These are phyloP conservation scores for Nansenia antarctica DNA, from an alignment of 2,113 vertebrate species.

Conservation along the genomic window DNA sequence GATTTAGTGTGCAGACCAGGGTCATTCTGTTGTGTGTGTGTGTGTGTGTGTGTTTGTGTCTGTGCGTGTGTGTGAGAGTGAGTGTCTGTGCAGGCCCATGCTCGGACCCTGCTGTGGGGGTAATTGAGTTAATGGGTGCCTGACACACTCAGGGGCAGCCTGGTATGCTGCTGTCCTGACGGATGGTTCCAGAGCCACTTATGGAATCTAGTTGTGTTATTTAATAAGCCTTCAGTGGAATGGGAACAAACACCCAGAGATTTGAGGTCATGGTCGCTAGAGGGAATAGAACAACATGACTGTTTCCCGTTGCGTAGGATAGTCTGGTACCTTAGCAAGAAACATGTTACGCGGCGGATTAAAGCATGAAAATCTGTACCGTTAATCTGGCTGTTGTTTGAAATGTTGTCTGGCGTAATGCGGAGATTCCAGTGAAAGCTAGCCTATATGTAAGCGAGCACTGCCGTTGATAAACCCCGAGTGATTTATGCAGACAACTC, in stretches of 20 bases:
- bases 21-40: slow-evolving; percentile 32
- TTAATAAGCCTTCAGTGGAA: slow-evolving; percentile 27
- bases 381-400: too few species aligned
- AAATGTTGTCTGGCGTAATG: too few species aligned
- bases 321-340: not conserved
- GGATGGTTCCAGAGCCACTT: slow-evolving; percentile 41
- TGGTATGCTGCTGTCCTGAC: slow-evolving; percentile 34
- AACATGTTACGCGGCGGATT: too few species aligned
- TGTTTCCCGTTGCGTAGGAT: not conserved
- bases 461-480: too few species aligned
- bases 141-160: slow-evolving; percentile 18
- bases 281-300: not conserved
- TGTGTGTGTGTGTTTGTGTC: too few species aligned
- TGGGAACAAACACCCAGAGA: slow-evolving; percentile 20
- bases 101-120: slow-evolving; percentile 24
- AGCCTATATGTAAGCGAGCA: too few species aligned
- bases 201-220: slow-evolving; percentile 23
- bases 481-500: too few species aligned
- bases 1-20: slow-evolving; percentile 18
- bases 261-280: not conserved
- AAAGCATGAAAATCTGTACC: too few species aligned
- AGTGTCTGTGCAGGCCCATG: too few species aligned
- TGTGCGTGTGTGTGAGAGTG: too few species aligned
- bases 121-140: slow-evolving; percentile 34
- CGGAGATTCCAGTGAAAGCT: too few species aligned